Conservation (phyloP, 2,113 vertebrate genomes). For the Cephalopholis sonnerati region DNA sequence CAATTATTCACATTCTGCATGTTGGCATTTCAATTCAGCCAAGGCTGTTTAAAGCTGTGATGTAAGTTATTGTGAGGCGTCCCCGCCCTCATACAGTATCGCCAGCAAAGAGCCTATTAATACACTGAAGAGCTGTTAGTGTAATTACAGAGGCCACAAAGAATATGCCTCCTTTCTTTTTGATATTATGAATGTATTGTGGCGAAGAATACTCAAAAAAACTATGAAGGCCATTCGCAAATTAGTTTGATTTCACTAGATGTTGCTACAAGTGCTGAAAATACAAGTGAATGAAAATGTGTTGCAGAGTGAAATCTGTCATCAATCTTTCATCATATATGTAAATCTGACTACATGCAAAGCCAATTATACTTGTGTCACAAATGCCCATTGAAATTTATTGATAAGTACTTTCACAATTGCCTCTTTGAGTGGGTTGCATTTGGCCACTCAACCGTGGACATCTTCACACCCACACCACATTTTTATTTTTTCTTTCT, state of each 20-base stretch:
- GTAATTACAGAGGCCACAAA: constrained; percentile 11
- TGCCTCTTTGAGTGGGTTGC: constrained; percentile 67
- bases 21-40: constrained; percentile 9
- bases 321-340: constrained; percentile 47
- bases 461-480: constrained; percentile 77
- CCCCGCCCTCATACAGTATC: not conserved
- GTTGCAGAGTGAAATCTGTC: constrained; percentile 13
- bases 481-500: constrained; percentile 26
- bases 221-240: not conserved
- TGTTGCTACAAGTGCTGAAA: constrained; percentile 9
- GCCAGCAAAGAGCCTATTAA: constrained; percentile 20
- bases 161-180: not conserved
- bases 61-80: not conserved
- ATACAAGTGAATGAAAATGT: constrained; percentile 2
- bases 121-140: not conserved
- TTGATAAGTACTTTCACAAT: constrained; percentile 66
- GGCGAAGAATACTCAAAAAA: not conserved
- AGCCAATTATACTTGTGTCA: constrained; percentile 60
- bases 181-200: constrained; percentile 4
- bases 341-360: constrained; percentile 25
- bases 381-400: constrained; percentile 51
- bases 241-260: not conserved
- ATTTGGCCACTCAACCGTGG: constrained; percentile 72
- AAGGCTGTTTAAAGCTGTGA: constrained; percentile 8
- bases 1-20: constrained; percentile 19